Percentiles rank a stretch among this genome's conserved stretches.
Conservation (phyloP, 2,113 vertebrate genomes). For the Circaetus gallicus region DNA sequence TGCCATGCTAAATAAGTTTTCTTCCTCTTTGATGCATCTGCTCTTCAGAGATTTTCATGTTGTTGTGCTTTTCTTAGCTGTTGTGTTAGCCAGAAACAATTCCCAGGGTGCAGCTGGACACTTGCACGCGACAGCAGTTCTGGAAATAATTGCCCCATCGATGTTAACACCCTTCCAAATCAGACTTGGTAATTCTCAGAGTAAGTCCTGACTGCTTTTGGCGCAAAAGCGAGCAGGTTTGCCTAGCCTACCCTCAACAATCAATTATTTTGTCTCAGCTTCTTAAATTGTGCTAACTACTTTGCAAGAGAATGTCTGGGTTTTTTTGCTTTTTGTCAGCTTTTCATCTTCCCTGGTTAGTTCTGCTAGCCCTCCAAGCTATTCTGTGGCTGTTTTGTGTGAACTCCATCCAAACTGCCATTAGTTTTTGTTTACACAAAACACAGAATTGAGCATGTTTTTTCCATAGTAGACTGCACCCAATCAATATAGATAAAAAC, state of each 20-base stretch:
- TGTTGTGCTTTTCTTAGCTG: not conserved
- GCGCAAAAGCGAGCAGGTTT: not conserved
- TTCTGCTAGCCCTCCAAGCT: conserved; percentile 35
- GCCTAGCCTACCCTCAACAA: not conserved
- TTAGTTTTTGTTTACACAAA: conserved; percentile 49
- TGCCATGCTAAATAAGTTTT: not conserved
- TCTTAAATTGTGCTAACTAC: not conserved
- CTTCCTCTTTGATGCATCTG: not conserved
- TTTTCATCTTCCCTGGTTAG: conserved; percentile 37
- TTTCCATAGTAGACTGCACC: conserved; percentile 15
- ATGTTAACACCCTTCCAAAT: not conserved
- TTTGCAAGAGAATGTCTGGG: not conserved
- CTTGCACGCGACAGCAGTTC: not conserved
- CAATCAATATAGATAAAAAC: conserved; percentile 36
- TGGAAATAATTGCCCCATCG: not conserved
- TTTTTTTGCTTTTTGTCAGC: not conserved
- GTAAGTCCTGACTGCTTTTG: not conserved
- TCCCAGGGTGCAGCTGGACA: not conserved
- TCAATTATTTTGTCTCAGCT: not conserved
- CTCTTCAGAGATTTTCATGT: not conserved
- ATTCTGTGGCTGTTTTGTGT: conserved; percentile 18
- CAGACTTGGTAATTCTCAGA: not conserved
- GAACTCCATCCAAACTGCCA: conserved; percentile 9
- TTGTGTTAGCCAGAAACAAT: not conserved
- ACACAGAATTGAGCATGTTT: not conserved